These are phyloP conservation scores for Icerya purchasi DNA, from an alignment of 2,888 invertebrate genomes.

Conservation along the genomic window DNA sequence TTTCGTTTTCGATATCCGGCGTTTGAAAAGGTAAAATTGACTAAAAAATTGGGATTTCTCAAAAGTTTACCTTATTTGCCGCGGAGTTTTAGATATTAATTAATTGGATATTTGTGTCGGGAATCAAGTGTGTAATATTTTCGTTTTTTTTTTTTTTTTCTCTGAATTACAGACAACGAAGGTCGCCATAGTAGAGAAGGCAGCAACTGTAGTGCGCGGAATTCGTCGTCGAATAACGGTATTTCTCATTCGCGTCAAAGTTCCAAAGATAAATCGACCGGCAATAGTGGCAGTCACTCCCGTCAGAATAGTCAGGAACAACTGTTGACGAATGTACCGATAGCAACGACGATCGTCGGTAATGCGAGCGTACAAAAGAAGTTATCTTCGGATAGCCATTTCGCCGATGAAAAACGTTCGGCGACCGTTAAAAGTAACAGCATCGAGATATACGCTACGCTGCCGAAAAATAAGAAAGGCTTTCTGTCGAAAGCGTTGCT, in stretches of 20 bases:
- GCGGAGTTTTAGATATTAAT: too few species aligned
- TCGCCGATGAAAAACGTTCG: conserved; percentile 11
- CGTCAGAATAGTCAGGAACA: conserved; percentile 39
- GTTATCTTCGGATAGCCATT: conserved; percentile 19
- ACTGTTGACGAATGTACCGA: conserved; percentile 23
- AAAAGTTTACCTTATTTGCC: too few species aligned
- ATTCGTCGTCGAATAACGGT: conserved; percentile 21
- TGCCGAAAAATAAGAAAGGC: conserved; percentile 61
- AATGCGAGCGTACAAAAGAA: conserved; percentile 10
- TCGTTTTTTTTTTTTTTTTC: too few species aligned
- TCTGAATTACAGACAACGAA: conserved; percentile 28
- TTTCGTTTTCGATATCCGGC: too few species aligned
- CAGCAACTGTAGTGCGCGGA: conserved; percentile 37
- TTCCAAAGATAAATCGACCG: conserved; percentile 37
- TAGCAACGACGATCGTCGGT: not conserved
- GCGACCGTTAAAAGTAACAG: conserved; percentile 24
- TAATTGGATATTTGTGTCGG: too few species aligned
- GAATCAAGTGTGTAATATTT: too few species aligned
- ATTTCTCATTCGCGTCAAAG: conserved; percentile 49
- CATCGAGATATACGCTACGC: conserved; percentile 75
- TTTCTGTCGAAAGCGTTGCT: conserved; percentile 18
- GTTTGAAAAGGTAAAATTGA: too few species aligned
- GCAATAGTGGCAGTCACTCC: conserved; percentile 26
- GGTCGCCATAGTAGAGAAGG: conserved; percentile 49
- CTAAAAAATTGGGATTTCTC: too few species aligned